Evolutionary conservation across 2,797 vertebrate species (phyloP), one percentile per base, ranked within the genome.

Genomic region (Peromyscus melanophrys): DNA sequence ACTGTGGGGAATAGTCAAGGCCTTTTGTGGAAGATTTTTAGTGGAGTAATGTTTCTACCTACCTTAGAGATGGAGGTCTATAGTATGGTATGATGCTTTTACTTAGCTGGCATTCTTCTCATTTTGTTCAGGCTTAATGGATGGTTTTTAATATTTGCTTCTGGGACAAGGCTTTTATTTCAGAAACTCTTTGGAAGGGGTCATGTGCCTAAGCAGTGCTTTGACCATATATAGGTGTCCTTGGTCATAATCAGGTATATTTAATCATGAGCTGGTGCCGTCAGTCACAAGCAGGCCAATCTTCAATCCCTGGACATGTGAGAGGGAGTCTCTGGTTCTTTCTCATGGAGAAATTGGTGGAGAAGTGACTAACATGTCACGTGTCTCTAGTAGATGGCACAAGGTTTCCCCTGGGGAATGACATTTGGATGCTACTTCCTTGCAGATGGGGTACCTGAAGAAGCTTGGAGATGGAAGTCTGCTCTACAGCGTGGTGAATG

Each of bases 391-490:
- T 12, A 43, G 59, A 65, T 21, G 27, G 46, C 43, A 49, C 46
- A 31, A 31, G 31, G 61, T 19, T 34, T 78, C 40, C 65, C 8
- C 23, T 31, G 43, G 12, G 16, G 7, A 13, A 1, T 0, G 6
- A 59, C 6, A 0, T 67, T 93, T 75, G 85, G 63, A 11, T 9
- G 87, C 90, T 34, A 95, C 98, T 89, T 98, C 13, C 92, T 98
- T 99, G 89, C 98, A 99, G 99, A 99, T 99, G 96, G 99, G 99
- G 43, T 99, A 99, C 97, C 98, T 99, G 95, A 99, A 99, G 98
- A 99, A 99, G 98, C 99, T 99, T 17, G 92, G 98, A 3, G 99
- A 99, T 13, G 98, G 99, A 43, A 98, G 99, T 94, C 98, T 99
- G 78, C 83, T 99, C 16, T 99, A 99, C 98, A 99, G 99, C 1